Evolutionary conservation across 2,113 vertebrate species (phyloP), one percentile per base, ranked within the genome.

Genomic region (Alaudala cheleensis): DNA sequence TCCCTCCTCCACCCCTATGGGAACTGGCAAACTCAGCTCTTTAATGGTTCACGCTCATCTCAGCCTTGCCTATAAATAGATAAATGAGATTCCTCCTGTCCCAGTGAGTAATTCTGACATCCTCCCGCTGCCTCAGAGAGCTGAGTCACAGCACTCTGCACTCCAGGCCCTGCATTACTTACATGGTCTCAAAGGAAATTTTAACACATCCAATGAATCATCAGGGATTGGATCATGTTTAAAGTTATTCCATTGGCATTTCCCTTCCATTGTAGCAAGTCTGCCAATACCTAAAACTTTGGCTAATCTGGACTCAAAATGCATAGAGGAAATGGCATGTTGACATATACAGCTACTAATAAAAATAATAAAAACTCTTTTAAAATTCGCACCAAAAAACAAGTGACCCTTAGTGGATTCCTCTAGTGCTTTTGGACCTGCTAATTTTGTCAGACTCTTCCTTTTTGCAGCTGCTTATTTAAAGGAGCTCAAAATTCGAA

Each of bases 51-150:
- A 58, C 40, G 71, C 84, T 92, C 90, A 85, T 86, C 81, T 92
- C 69, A 86, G 95, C 87, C 93, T 93, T 92, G 97, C 97, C 98
- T 98, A 98, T 99, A 98, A 98, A 99, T 98, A 99, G 98, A 98
- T 98, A 98, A 97, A 98, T 98, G 98, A 98, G 98, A 99, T 98
- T 98, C 98, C 98, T 98, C 97, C 97, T 98, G 98, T 98, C 98
- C 97, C 98, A 97, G 98, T 99, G 99, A 99, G 98, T 98, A 98
- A 99, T 98, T 98, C 97, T 94, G 96, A 97, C 97, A 98, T 98
- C 98, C 97, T 97, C 97, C 95, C 3, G 73, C 80, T 17, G 97
- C 97, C 96, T 97, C 49, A 93, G 96, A 97, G 95, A 92, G 97
- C 97, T 98, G 97, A 98, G 97, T 98, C 98, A 98, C 96, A 97